Conservation (phyloP, 1,140 invertebrate species). For the Drosophila saltans region DNA sequence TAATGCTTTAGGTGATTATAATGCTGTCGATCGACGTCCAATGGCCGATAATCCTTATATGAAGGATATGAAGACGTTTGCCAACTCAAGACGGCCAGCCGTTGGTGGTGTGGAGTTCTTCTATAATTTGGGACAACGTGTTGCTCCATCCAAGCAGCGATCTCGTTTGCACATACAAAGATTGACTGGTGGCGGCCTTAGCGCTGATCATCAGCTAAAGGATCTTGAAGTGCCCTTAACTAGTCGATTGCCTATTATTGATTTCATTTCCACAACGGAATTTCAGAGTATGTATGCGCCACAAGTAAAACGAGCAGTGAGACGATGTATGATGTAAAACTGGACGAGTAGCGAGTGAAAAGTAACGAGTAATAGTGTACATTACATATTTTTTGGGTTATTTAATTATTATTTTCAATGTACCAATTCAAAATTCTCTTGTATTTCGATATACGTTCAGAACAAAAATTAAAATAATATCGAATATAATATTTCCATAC, state of each 20-base stretch:
- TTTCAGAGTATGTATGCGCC: slow-evolving; percentile 42
- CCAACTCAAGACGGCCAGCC: background rate
- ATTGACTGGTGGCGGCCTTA: background rate
- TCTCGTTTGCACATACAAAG: background rate
- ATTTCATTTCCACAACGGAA: slow-evolving; percentile 65
- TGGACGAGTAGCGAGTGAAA: background rate
- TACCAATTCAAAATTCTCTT: background rate
- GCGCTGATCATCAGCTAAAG: background rate
- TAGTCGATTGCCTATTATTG: slow-evolving; percentile 62
- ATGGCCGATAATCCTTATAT: background rate
- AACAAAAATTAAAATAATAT: background rate
- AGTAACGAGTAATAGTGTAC: background rate
- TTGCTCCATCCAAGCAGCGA: background rate
- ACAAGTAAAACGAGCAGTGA: background rate
- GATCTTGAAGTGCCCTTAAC: slow-evolving; percentile 48
- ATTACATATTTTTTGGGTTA: background rate
- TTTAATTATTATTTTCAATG: background rate
- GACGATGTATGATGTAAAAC: background rate
- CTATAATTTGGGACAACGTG: slow-evolving; percentile 28
- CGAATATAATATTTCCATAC: background rate
- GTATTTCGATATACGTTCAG: background rate
- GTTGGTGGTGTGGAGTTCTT: slow-evolving; percentile 43
- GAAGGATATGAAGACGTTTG: background rate
- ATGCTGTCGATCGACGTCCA: background rate
- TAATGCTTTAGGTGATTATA: background rate